Conservation (phyloP, 2,888 invertebrate genomes). For the Amorpha juglandis region DNA sequence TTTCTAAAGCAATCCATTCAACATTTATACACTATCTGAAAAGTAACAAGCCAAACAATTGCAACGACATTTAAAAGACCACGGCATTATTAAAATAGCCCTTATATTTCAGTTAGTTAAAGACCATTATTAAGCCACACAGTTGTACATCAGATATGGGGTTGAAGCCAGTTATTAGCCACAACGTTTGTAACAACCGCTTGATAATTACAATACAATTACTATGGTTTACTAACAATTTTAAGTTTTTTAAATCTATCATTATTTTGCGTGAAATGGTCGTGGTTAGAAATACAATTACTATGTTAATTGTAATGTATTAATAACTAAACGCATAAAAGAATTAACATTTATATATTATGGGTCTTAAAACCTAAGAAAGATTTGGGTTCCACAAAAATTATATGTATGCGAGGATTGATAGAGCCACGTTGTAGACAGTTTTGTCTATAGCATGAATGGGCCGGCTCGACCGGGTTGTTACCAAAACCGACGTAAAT, state of each 20-base stretch:
- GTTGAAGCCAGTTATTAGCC: slow-evolving; percentile 3
- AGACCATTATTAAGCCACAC: background rate
- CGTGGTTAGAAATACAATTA: too few species aligned
- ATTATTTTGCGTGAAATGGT: too few species aligned
- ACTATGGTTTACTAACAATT: slow-evolving; percentile 16
- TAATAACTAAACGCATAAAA: too few species aligned
- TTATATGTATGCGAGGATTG: too few species aligned
- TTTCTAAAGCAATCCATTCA: background rate
- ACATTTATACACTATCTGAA: slow-evolving; percentile 3
- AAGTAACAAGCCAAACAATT: slow-evolving; percentile 10
- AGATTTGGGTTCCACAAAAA: too few species aligned
- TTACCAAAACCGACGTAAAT: too few species aligned
- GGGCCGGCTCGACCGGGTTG: too few species aligned
- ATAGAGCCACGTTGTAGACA: too few species aligned
- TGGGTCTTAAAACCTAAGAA: too few species aligned
- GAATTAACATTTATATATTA: too few species aligned
- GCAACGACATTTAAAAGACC: slow-evolving; percentile 1
- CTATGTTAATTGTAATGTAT: too few species aligned
- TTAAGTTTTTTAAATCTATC: background rate
- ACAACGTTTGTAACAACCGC: background rate
- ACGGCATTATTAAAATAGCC: background rate
- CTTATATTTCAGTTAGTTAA: background rate
- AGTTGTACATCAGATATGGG: slow-evolving; percentile 7
- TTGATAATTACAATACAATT: slow-evolving; percentile 10
- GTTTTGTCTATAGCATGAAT: too few species aligned